Percentiles rank a stretch among this genome's conserved stretches.
Evolutionary conservation across 2,888 invertebrate species (phyloP).

Genomic region (Calliopum simillimum): DNA sequence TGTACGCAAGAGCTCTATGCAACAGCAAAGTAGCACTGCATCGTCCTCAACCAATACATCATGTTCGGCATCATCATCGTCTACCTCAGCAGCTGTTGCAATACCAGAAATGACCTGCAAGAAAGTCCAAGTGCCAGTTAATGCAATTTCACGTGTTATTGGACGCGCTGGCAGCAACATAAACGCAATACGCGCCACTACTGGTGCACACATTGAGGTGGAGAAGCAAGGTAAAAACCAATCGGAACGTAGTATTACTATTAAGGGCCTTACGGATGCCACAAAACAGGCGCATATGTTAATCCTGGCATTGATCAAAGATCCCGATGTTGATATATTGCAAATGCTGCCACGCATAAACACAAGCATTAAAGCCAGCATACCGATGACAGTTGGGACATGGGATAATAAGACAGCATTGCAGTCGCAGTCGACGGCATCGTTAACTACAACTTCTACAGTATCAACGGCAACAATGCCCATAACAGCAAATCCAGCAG

Average conservation of each 20-base stretch:
- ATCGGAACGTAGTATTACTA: conserved; percentile 93
- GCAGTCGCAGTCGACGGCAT: conserved; percentile 55
- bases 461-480: background rate
- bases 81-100: conserved; percentile 52
- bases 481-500: conserved; percentile 58
- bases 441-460: conserved; percentile 50
- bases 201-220: conserved; percentile 98
- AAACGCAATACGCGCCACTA: conserved; percentile 95
- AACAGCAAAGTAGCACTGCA: conserved; percentile 55
- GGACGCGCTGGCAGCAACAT: conserved; percentile 98
- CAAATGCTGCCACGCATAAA: conserved; percentile 79
- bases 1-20: conserved; percentile 82
- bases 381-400: conserved; percentile 59
- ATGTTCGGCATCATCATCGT: conserved; percentile 44
- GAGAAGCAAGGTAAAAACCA: conserved; percentile 97
- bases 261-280: conserved; percentile 93
- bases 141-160: conserved; percentile 96
- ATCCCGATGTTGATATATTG: conserved; percentile 92
- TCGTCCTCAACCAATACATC: conserved; percentile 33
- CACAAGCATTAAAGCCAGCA: conserved; percentile 59
- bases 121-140: conserved; percentile 93
- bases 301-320: conserved; percentile 92
- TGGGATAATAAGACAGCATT: conserved; percentile 65
- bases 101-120: conserved; percentile 74
- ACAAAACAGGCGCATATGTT: conserved; percentile 92